Evolutionary conservation across 2,113 vertebrate genomes (phyloP).

Genomic region (Muscicapa adusta): DNA sequence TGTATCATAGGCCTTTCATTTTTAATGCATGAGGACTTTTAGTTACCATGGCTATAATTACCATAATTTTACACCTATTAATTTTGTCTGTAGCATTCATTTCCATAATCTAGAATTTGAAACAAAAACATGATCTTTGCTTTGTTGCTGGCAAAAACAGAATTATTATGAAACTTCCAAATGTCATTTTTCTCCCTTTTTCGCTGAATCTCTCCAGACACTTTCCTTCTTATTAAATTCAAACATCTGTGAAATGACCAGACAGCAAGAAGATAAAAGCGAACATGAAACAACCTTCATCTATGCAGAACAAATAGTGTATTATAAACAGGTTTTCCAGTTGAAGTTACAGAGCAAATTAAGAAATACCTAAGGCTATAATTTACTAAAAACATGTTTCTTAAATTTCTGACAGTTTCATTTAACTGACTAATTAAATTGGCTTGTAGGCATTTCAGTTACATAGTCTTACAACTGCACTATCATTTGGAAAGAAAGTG

Average conservation of each 20-base stretch:
- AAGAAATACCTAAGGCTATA: slow-evolving; percentile 72
- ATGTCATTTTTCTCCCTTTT: slow-evolving; percentile 14
- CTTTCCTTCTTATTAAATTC: slow-evolving; percentile 67
- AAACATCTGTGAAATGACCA: slow-evolving; percentile 70
- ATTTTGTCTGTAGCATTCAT: slow-evolving; percentile 69
- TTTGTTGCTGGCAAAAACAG: slow-evolving; percentile 44
- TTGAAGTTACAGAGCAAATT: slow-evolving; percentile 72
- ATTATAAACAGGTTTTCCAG: slow-evolving; percentile 67
- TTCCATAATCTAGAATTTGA: slow-evolving; percentile 68
- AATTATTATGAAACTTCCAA: slow-evolving; percentile 56
- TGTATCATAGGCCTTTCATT: slow-evolving; percentile 8
- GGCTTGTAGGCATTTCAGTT: slow-evolving; percentile 68
- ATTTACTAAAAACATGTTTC: slow-evolving; percentile 72
- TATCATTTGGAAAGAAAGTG: slow-evolving; percentile 59
- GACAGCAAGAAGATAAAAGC: slow-evolving; percentile 67
- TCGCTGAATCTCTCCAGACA: slow-evolving; percentile 32
- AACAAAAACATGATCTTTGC: slow-evolving; percentile 61
- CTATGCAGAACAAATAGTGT: slow-evolving; percentile 70
- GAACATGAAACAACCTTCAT: slow-evolving; percentile 69
- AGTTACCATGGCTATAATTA: slow-evolving; percentile 73
- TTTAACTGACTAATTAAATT: slow-evolving; percentile 79
- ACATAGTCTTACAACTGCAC: slow-evolving; percentile 41
- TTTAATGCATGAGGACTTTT: slow-evolving; percentile 58
- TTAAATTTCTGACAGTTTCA: slow-evolving; percentile 74
- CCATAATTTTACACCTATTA: slow-evolving; percentile 74